Base-by-base conservation (phyloP, 2,797 vertebrate species). In the Centropyge bicolor region DNA sequence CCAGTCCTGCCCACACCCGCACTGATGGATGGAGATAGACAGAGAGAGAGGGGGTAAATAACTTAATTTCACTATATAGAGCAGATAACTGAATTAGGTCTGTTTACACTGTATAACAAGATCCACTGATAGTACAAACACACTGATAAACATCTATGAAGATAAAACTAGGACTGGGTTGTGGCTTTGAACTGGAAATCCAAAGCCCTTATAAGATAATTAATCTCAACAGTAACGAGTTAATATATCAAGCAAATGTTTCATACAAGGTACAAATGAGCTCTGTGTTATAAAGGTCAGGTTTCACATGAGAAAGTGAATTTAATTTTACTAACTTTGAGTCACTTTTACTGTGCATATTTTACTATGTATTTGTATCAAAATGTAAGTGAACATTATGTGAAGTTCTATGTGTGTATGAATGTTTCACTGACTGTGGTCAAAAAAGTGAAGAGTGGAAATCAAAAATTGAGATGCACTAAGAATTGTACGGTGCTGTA, bases 1-100 rank as follows among this genome's bases (percentile, higher is more conserved):
- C 98, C 98, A 0, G 98, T 99, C 87, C 98, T 93, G 87, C 98
- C 98, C 89, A 99, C 98, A 0, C 98, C 98, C 0, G 98, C 98
- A 0, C 98, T 99, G 94, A 70, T 9, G 46, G 56, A 61, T 43
- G 67, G 48, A 62, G 65, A 69, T 3, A 3, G 70, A 65, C 65
- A 63, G 17, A n/a, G 38, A 40, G 68, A n/a, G 16, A 22, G 31
- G 40, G 61, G 51, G 46, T 70, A 22, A 65, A 67, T 31, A 35
- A 59, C 17, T 57, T 27, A 9, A 31, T 54, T 76, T 68, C 7
- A 68, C 20, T 69, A 5, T 60, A 24, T 67, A 17, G 31, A 60
- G 8, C 10, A 73, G 54, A 79, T 13, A 16, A 52, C 24, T 66
- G 1, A 45, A 24, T 66, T 10, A 55, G 2, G 14, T 56, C 19